Conservation (phyloP, 2,113 vertebrate species). For the Myotis lucifugus region DNA sequence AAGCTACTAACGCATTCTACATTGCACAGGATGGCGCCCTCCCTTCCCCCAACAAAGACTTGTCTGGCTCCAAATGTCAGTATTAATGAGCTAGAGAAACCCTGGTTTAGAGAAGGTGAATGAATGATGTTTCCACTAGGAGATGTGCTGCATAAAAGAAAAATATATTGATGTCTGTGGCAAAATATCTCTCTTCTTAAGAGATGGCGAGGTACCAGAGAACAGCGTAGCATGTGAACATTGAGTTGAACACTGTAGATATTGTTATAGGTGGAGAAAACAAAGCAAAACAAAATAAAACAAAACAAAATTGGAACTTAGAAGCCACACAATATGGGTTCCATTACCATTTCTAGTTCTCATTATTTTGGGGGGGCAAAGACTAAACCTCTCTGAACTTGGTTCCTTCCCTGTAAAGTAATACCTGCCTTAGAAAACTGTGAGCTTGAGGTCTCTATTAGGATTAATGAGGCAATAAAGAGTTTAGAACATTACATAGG, state of each 20-base stretch:
- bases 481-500: background rate
- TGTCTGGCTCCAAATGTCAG: background rate
- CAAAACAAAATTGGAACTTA: background rate
- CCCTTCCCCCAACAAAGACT: background rate
- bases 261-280: background rate
- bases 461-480: background rate
- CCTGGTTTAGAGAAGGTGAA: background rate
- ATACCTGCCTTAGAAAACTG: background rate
- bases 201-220: background rate
- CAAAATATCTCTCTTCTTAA: background rate
- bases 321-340: background rate
- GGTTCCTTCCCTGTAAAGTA: background rate
- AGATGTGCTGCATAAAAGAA: background rate
- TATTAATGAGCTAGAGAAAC: background rate
- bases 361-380: background rate
- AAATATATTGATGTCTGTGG: background rate
- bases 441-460: background rate
- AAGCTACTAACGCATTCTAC: background rate
- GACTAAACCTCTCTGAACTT: background rate
- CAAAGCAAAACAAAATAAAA: background rate
- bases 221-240: background rate
- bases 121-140: background rate
- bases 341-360: background rate
- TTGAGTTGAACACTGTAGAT: background rate
- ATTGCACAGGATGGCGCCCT: accelerated